phyloP scores from a whole-genome alignment of 2,113 vertebrate genomes.

The Engystomops pustulosus region DNA sequence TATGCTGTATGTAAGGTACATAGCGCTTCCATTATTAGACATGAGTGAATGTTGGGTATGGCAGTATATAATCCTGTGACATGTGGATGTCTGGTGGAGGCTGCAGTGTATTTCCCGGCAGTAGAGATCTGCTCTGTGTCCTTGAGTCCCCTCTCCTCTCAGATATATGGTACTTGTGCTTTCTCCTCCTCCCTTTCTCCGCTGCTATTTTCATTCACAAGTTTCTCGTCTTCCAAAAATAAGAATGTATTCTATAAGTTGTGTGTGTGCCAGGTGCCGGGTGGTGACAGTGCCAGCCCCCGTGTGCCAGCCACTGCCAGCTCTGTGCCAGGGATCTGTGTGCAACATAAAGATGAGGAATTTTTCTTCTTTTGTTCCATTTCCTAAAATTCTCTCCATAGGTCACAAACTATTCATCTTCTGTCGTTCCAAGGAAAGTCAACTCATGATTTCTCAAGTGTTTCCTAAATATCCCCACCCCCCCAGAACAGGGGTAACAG shows the following conservation, averaged over 20 bases:
- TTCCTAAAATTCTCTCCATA: not conserved
- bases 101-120: not conserved
- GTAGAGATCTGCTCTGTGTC: not conserved
- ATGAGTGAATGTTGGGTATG: too few species aligned
- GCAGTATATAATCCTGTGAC: too few species aligned
- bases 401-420: not conserved
- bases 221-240: not conserved
- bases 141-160: not conserved
- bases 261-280: not conserved
- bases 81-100: too few species aligned
- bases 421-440: not conserved
- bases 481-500: too few species aligned
- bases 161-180: not conserved
- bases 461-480: too few species aligned
- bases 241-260: not conserved
- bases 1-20: too few species aligned
- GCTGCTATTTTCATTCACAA: not conserved
- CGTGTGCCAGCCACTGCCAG: not conserved
- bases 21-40: too few species aligned
- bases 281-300: too few species aligned
- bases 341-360: not conserved
- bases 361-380: not conserved
- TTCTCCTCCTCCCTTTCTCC: not conserved
- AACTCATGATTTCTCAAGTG: not conserved
- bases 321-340: not conserved